Conservation (phyloP, 2,888 invertebrate species). For the Drosophila emarginata region DNA sequence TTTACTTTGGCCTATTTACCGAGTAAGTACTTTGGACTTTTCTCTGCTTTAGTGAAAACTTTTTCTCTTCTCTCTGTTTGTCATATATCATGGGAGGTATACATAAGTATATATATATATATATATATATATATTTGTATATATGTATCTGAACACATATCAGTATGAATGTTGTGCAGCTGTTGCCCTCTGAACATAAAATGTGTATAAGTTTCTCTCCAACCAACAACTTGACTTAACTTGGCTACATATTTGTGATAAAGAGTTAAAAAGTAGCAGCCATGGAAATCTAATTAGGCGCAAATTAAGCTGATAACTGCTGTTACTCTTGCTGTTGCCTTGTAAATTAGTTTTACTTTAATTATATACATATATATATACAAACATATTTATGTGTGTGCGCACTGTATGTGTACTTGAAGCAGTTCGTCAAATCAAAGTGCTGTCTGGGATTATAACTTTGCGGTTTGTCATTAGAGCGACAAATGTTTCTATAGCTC, state of each 20-base stretch:
- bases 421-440: slow-evolving; percentile 27
- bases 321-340: slow-evolving; percentile 21
- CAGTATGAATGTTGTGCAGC: slow-evolving; percentile 1
- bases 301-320: slow-evolving; percentile 60
- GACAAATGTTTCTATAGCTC: slow-evolving; percentile 16
- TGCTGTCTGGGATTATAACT: slow-evolving; percentile 7
- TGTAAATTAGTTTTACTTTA: slow-evolving; percentile 55
- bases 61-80: not conserved
- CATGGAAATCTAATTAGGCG: slow-evolving; percentile 51
- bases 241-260: not conserved
- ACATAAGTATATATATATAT: not conserved
- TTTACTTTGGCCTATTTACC: slow-evolving; percentile 49
- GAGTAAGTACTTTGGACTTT: slow-evolving; percentile 18
- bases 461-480: slow-evolving; percentile 25
- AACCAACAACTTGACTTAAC: not conserved
- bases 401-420: not conserved
- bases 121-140: not conserved
- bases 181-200: not conserved
- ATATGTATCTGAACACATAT: not conserved
- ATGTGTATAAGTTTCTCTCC: not conserved
- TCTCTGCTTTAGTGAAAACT: slow-evolving; percentile 8
- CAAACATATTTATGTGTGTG: not conserved
- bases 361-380: slow-evolving; percentile 28
- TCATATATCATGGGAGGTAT: not conserved
- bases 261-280: not conserved